phyloP scores from a whole-genome alignment of 2,797 vertebrate species.

The Argya squamiceps region DNA sequence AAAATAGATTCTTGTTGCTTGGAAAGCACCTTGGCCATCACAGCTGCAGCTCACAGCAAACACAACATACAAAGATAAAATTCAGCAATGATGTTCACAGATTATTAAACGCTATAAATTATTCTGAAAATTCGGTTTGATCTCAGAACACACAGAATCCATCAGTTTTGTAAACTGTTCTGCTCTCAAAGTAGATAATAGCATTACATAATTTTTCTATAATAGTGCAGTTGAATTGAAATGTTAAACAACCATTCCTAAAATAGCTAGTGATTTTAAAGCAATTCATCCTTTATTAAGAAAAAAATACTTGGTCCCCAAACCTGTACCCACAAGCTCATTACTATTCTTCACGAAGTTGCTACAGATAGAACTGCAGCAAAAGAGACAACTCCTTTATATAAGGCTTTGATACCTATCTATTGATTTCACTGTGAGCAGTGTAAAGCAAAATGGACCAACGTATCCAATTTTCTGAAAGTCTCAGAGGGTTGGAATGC shows the following conservation, averaged over 20 bases:
- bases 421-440: neutral
- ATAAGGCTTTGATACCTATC: neutral
- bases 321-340: neutral
- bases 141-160: neutral
- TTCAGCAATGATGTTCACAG: neutral
- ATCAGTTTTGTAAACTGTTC: conserved; percentile 4
- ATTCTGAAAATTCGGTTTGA: conserved; percentile 6
- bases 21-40: neutral
- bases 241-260: conserved; percentile 4
- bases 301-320: neutral
- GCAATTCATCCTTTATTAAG: neutral
- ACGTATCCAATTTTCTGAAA: neutral
- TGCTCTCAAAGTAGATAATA: conserved; percentile 23
- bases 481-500: neutral
- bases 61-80: neutral
- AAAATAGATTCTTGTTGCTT: neutral
- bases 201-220: conserved; percentile 18
- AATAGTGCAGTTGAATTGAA: neutral
- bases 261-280: conserved; percentile 14
- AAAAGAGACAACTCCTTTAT: neutral
- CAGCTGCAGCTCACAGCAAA: neutral
- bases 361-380: neutral
- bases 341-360: neutral
- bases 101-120: conserved; percentile 20
- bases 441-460: neutral